These are phyloP conservation scores for Caenorhabditis remanei DNA, from an alignment of 1,140 invertebrate species.

Conservation along the genomic window DNA sequence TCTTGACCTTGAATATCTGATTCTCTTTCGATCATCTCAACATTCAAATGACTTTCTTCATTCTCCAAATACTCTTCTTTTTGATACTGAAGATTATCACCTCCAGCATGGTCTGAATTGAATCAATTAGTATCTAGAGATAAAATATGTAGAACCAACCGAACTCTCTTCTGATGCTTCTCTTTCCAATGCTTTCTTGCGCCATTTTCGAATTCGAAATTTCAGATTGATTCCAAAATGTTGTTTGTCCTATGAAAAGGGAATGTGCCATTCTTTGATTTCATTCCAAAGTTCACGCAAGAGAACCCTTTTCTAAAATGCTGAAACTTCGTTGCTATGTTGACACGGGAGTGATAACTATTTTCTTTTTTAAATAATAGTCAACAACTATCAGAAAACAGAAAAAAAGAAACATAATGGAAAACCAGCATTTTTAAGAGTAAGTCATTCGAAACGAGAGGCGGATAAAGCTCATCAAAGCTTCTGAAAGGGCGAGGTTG, in stretches of 20 bases:
- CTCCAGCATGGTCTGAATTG: slow-evolving; percentile 7
- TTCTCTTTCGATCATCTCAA: not conserved
- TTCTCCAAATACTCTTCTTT: not conserved
- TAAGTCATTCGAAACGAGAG: not conserved
- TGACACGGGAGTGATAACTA: not conserved
- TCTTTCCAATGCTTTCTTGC: slow-evolving; percentile 1
- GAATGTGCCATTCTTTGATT: too few relatives aligned
- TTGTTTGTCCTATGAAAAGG: not conserved
- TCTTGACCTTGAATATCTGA: not conserved
- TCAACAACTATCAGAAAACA: slow-evolving; percentile 28
- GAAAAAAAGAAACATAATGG: not conserved
- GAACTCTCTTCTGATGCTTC: not conserved
- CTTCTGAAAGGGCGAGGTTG: slow-evolving; percentile 7
- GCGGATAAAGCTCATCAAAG: not conserved
- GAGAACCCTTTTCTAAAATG: too few relatives aligned
- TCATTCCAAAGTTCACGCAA: too few relatives aligned
- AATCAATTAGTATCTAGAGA: not conserved
- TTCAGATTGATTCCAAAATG: not conserved
- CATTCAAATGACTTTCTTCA: not conserved
- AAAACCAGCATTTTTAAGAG: slow-evolving; percentile 32
- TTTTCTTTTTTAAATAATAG: not conserved
- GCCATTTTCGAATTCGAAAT: not conserved
- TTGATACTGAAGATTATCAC: not conserved
- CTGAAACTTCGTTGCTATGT: too few relatives aligned
- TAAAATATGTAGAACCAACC: not conserved